phyloP scores from a whole-genome alignment of 1,140 invertebrate species.

The Mylabris phalerata region DNA sequence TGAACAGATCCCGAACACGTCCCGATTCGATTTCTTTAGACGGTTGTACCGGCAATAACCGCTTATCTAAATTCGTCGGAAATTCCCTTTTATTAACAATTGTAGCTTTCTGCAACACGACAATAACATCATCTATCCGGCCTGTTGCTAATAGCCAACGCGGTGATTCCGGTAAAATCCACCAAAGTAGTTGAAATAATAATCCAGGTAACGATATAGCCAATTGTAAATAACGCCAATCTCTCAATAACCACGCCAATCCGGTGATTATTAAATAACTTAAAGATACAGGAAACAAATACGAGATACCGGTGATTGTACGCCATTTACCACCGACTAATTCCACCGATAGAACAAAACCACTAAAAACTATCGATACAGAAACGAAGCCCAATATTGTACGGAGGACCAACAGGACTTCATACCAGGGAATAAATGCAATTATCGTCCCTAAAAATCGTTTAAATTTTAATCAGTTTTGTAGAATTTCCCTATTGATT shows the following conservation, averaged over 20 bases:
- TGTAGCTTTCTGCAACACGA: constrained; percentile 62
- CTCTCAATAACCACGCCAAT: constrained; percentile 60
- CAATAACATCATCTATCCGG: constrained; percentile 58
- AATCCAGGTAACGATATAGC: constrained; percentile 59
- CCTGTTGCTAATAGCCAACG: constrained; percentile 75
- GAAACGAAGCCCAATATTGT: constrained; percentile 60
- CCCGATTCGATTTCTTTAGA: constrained; percentile 36
- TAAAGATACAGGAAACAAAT: constrained; percentile 62
- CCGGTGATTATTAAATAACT: constrained; percentile 67
- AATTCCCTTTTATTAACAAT: constrained; percentile 54
- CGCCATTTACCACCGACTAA: constrained; percentile 68
- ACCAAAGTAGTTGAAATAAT: constrained; percentile 43
- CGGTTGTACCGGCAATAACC: constrained; percentile 44
- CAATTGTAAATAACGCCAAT: constrained; percentile 67
- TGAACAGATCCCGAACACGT: constrained; percentile 55
- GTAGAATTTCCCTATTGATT: constrained; percentile 17
- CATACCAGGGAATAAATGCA: constrained; percentile 56
- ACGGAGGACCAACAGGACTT: constrained; percentile 56
- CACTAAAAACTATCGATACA: constrained; percentile 65
- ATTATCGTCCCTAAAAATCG: constrained; percentile 48
- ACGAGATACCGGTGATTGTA: constrained; percentile 64
- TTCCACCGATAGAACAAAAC: constrained; percentile 64
- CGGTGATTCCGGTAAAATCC: constrained; percentile 76
- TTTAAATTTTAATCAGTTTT: not conserved
- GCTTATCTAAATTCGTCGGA: constrained; percentile 56